Conservation (phyloP, 1,140 invertebrate species). For the Aphaenogaster ashmeadi region DNA sequence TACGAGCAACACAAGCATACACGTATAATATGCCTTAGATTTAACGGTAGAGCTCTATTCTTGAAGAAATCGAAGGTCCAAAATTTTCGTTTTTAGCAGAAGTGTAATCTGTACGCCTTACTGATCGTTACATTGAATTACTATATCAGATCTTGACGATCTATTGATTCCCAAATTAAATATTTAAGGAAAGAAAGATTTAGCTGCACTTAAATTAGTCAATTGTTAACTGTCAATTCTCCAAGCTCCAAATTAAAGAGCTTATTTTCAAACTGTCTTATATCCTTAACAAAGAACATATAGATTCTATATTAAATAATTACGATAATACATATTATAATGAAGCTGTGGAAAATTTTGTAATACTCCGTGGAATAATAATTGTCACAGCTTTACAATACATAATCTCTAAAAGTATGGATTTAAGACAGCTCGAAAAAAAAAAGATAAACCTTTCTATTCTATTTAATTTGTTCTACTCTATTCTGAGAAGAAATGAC, state of each 20-base stretch:
- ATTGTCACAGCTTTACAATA: neutral
- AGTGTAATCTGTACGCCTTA: neutral
- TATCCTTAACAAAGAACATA: neutral
- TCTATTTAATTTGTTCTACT: neutral
- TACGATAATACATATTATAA: neutral
- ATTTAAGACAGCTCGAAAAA: neutral
- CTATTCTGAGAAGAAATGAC: neutral
- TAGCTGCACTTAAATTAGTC: neutral
- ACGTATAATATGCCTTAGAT: conserved; percentile 10
- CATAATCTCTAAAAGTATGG: neutral
- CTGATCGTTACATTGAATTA: conserved; percentile 14
- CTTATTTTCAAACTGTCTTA: conserved; percentile 10
- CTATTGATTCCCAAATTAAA: conserved; percentile 4
- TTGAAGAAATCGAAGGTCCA: neutral
- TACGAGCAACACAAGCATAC: conserved; percentile 13
- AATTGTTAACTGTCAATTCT: conserved; percentile 4
- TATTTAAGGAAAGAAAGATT: neutral
- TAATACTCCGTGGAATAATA: neutral
- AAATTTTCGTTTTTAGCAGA: neutral
- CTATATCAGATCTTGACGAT: neutral
- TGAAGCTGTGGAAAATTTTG: neutral
- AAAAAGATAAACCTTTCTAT: neutral
- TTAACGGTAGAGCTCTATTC: neutral
- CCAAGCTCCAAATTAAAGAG: neutral
- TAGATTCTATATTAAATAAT: neutral